A percentile compares a stretch with the other conserved stretches of the same genome.
These are phyloP conservation scores for Strongylocentrotus purpuratus DNA, from an alignment of 35 echinoderm and acorn worm species.

Conservation along the genomic window DNA sequence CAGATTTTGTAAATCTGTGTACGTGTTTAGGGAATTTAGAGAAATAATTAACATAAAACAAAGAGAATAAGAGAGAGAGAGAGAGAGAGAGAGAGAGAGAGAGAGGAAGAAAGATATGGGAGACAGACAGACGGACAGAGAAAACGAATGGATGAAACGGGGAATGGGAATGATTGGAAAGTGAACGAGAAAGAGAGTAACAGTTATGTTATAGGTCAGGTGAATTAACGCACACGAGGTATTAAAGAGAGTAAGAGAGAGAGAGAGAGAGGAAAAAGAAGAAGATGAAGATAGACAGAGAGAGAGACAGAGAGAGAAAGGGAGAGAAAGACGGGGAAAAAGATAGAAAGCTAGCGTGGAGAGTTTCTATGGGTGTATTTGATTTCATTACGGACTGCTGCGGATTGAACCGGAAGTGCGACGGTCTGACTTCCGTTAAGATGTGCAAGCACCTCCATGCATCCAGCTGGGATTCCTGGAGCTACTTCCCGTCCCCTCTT, in stretches of 20 bases:
- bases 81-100: background rate
- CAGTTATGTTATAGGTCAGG: no score
- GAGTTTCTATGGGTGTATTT: background rate
- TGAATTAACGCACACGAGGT: no score
- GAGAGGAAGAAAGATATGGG: background rate
- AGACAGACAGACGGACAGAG: background rate
- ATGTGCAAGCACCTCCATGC: background rate
- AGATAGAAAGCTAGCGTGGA: background rate
- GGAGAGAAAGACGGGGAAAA: background rate
- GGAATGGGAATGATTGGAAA: no score
- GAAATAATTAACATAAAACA: no score
- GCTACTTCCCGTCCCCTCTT: background rate
- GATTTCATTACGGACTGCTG: conserved; percentile 1
- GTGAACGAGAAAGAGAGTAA: no score
- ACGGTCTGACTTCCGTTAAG: background rate
- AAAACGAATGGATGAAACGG: no score
- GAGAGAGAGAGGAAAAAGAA: background rate
- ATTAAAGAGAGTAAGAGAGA: no score
- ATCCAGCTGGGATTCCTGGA: background rate
- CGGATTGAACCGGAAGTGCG: conserved; percentile 6
- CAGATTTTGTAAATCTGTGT: no score
- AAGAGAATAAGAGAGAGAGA: background rate
- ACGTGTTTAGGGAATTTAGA: no score
- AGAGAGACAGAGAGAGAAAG: background rate
- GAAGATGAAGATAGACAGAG: background rate